A percentile compares a stretch with the other conserved stretches of the same genome.
Evolutionary conservation across 2,888 invertebrate species (phyloP).

Genomic region (Nysson spinosus): DNA sequence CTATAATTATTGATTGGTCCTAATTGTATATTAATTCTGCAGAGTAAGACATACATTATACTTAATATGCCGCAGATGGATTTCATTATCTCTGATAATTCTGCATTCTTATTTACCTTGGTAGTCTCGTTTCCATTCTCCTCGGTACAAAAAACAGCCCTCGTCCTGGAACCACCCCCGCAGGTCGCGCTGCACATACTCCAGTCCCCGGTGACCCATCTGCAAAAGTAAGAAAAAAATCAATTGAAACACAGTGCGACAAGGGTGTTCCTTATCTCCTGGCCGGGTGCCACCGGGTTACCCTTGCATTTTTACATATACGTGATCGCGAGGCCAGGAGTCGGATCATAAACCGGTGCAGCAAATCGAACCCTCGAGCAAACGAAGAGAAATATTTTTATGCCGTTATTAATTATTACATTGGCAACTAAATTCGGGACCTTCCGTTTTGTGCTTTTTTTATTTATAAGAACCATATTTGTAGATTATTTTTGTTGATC

Average conservation of each 20-base stretch:
- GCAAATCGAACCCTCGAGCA: too few relatives aligned
- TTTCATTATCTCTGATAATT: conserved; percentile 30
- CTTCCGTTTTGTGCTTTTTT: too few relatives aligned
- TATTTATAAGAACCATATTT: too few relatives aligned
- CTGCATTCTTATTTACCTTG: conserved; percentile 79
- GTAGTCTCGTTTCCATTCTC: conserved; percentile 89
- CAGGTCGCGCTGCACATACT: conserved; percentile 91
- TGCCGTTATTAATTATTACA: too few relatives aligned
- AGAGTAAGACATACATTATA: too few relatives aligned
- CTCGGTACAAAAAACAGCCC: conserved; percentile 91
- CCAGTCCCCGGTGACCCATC: conserved; percentile 95
- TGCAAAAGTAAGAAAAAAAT: conserved; percentile 72
- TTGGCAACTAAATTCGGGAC: too few relatives aligned
- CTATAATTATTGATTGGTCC: too few relatives aligned
- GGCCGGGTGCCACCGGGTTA: conserved; percentile 29
- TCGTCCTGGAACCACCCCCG: conserved; percentile 89
- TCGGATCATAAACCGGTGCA: neutral
- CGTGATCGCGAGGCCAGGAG: neutral
- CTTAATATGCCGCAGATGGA: conserved; percentile 38
- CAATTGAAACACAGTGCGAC: conserved; percentile 18
- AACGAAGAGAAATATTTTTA: too few relatives aligned
- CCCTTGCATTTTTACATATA: conserved; percentile 5
- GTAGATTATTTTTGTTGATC: too few relatives aligned
- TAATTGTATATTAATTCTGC: too few relatives aligned
- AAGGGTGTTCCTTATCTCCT: conserved; percentile 14